A percentile compares a stretch with the other conserved stretches of the same genome.
phyloP scores from a whole-genome alignment of 2,797 vertebrate genomes.

The Gymnoscopelus braueri region DNA sequence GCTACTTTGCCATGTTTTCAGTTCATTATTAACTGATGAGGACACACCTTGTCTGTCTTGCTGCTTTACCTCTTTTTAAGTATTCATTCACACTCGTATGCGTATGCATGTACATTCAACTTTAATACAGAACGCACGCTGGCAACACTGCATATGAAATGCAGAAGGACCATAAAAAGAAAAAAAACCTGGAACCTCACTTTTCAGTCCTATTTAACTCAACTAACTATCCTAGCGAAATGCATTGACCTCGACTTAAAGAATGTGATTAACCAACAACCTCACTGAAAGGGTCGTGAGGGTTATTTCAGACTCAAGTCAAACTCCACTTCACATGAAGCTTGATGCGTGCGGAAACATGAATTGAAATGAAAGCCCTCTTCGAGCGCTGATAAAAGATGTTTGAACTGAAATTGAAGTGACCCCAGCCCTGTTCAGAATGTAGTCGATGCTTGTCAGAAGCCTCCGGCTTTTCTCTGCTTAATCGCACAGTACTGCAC shows the following conservation, averaged over 20 bases:
- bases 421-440: slow-evolving; percentile 63
- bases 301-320: slow-evolving; percentile 58
- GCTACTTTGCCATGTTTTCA: slow-evolving; percentile 81
- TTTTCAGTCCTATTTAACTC: slow-evolving; percentile 25
- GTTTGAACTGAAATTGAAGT: slow-evolving; percentile 59
- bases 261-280: slow-evolving; percentile 69
- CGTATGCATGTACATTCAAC: slow-evolving; percentile 43
- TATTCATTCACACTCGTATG: slow-evolving; percentile 65
- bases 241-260: slow-evolving; percentile 65
- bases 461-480: slow-evolving; percentile 48
- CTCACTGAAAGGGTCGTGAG: slow-evolving; percentile 49
- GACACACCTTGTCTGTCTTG: slow-evolving; percentile 87
- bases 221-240: slow-evolving; percentile 20
- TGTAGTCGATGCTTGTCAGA: slow-evolving; percentile 66
- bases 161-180: slow-evolving; percentile 59
- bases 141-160: slow-evolving; percentile 63
- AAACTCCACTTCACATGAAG: slow-evolving; percentile 36
- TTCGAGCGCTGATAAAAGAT: slow-evolving; percentile 36
- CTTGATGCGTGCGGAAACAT: slow-evolving; percentile 31
- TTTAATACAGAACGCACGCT: slow-evolving; percentile 33
- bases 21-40: slow-evolving; percentile 78
- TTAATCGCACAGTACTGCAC: slow-evolving; percentile 43
- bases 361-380: not conserved
- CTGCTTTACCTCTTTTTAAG: slow-evolving; percentile 80
- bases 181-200: slow-evolving; percentile 62